These are phyloP conservation scores for Gnathonemus echidnorhynchus DNA, from an alignment of 2,113 vertebrate species.

Conservation along the genomic window DNA sequence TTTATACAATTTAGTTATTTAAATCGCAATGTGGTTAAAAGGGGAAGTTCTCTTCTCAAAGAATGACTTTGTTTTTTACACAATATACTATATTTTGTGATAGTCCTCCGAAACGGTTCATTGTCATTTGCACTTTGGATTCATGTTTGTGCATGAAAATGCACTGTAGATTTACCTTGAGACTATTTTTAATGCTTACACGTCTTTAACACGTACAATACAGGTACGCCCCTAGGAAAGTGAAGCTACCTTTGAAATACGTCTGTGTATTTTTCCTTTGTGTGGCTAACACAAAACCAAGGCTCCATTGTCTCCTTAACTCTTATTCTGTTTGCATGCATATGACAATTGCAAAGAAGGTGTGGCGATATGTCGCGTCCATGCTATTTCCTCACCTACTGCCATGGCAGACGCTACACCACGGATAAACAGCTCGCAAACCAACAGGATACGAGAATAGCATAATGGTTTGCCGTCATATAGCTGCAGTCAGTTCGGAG, in stretches of 20 bases:
- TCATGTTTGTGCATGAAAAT: not conserved
- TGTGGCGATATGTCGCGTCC: not conserved
- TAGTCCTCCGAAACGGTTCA: not conserved
- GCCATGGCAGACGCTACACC: not conserved
- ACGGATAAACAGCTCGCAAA: not conserved
- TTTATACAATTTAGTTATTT: not conserved
- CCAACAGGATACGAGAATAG: not conserved
- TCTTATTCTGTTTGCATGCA: not conserved
- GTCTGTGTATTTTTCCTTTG: not conserved
- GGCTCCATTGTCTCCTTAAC: not conserved
- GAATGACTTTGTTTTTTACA: not conserved
- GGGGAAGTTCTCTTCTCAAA: conserved; percentile 10
- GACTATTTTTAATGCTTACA: not conserved
- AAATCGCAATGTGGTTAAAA: conserved; percentile 4
- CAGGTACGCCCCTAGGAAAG: not conserved
- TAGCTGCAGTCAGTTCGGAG: not conserved
- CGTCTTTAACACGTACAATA: not conserved
- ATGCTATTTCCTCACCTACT: not conserved
- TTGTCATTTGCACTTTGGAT: not conserved
- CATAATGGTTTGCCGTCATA: not conserved
- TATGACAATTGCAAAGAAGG: not conserved
- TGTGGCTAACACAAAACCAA: not conserved
- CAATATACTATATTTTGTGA: not conserved
- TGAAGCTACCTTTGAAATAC: not conserved
- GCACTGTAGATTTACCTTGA: not conserved